Evolutionary conservation across 2,888 invertebrate genomes (phyloP).

Genomic region (Sthenelais limicola): DNA sequence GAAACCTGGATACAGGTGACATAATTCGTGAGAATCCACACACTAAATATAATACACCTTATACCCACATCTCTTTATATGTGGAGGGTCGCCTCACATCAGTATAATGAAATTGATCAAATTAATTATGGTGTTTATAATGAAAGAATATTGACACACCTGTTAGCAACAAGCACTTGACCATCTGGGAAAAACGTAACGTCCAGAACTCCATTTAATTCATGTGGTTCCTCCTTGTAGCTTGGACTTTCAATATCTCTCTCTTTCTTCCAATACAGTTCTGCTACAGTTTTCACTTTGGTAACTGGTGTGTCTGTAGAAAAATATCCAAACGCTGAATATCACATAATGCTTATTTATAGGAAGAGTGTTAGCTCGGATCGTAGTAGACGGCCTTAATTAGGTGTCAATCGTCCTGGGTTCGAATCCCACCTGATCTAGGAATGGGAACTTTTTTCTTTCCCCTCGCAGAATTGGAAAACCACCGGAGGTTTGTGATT

Average conservation of each 20-base stretch:
- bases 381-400: too few species aligned
- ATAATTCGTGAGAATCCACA: too few species aligned
- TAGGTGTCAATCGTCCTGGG: background rate
- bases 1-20: too few species aligned
- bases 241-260: background rate
- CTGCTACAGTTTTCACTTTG: background rate
- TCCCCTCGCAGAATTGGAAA: too few species aligned
- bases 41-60: too few species aligned
- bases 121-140: background rate
- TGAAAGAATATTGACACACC: background rate
- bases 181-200: slow-evolving; percentile 13
- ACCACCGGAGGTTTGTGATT: too few species aligned
- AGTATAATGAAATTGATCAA: background rate
- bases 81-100: background rate
- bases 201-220: background rate
- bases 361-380: too few species aligned
- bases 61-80: too few species aligned
- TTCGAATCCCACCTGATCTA: too few species aligned
- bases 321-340: too few species aligned
- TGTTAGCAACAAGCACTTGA: slow-evolving; percentile 9
- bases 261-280: slow-evolving; percentile 2
- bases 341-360: too few species aligned
- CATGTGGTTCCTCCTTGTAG: background rate
- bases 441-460: too few species aligned
- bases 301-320: background rate